Evolutionary conservation across 1,140 invertebrate species (phyloP).

Genomic region (Drosophila tropicalis): DNA sequence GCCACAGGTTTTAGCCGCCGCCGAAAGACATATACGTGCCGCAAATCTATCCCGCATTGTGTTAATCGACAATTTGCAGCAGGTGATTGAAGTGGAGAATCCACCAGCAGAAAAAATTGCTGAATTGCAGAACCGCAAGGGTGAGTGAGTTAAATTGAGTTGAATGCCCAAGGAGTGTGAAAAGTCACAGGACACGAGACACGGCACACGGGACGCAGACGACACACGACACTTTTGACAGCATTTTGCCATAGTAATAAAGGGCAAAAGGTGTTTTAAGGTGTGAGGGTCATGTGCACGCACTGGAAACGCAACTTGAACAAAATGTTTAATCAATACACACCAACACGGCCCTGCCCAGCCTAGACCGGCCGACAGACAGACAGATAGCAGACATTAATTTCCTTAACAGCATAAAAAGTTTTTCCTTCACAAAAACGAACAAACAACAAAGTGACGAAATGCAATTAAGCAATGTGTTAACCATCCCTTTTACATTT

Average conservation of each 20-base stretch:
- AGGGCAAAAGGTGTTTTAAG: background rate
- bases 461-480: constrained; percentile 16
- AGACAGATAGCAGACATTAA: constrained; percentile 8
- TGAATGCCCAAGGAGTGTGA: constrained; percentile 56
- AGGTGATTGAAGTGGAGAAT: constrained; percentile 91
- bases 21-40: constrained; percentile 84
- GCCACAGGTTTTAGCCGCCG: constrained; percentile 84
- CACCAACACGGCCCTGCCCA: no score
- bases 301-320: constrained; percentile 17
- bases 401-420: constrained; percentile 40
- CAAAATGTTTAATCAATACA: constrained; percentile 75
- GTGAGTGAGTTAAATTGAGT: constrained; percentile 82
- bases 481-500: background rate
- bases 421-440: background rate
- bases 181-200: constrained; percentile 59
- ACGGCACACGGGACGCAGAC: background rate
- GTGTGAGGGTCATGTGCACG: constrained; percentile 19
- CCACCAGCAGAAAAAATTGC: constrained; percentile 87
- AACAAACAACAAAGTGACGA: background rate
- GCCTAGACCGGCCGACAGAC: constrained; percentile 15
- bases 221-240: constrained; percentile 48
- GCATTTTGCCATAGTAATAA: constrained; percentile 51
- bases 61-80: constrained; percentile 89
- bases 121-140: constrained; percentile 88
- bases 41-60: constrained; percentile 87